These are phyloP conservation scores for Babylonia areolata DNA, from an alignment of 1,140 invertebrate genomes.

Conservation along the genomic window DNA sequence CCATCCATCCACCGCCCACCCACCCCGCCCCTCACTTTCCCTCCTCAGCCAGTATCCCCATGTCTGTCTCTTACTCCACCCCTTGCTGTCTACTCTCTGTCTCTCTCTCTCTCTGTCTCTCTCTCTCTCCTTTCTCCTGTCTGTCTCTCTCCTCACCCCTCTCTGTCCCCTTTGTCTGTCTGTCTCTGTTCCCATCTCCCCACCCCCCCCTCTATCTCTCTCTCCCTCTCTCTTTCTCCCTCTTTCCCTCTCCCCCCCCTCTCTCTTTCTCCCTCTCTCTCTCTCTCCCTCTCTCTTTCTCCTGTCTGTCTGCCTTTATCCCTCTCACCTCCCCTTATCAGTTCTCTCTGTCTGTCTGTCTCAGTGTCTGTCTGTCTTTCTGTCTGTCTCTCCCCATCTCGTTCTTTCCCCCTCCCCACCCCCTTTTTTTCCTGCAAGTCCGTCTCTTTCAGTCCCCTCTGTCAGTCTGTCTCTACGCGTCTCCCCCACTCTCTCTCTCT, in stretches of 20 bases:
- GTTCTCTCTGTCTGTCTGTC: constrained; percentile 21
- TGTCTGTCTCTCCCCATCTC: neutral
- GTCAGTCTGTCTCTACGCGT: constrained; percentile 4
- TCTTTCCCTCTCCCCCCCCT: neutral
- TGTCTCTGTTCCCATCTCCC: too few relatives aligned
- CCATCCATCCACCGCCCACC: too few relatives aligned
- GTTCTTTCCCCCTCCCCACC: neutral
- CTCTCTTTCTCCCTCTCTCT: constrained; percentile 2
- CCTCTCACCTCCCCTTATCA: too few relatives aligned
- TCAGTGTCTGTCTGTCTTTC: constrained; percentile 12
- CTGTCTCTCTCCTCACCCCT: too few relatives aligned
- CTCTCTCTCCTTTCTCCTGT: neutral
- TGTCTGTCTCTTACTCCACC: too few relatives aligned
- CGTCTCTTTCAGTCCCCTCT: neutral
- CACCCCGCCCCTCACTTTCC: too few relatives aligned
- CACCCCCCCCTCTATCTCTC: neutral
- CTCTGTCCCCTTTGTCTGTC: too few relatives aligned
- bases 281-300: neutral
- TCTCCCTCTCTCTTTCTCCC: neutral
- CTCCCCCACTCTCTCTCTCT: neutral
- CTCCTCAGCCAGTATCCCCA: too few relatives aligned
- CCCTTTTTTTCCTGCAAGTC: neutral
- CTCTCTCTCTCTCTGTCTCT: neutral
- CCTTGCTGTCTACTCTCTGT: too few relatives aligned
- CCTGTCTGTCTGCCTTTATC: neutral